A percentile compares a stretch with the other conserved stretches of the same genome.
Evolutionary conservation across 30 jellyfish, hydroid and myxozoan species (phyloP).

Genomic region (Catostylus mosaicus): DNA sequence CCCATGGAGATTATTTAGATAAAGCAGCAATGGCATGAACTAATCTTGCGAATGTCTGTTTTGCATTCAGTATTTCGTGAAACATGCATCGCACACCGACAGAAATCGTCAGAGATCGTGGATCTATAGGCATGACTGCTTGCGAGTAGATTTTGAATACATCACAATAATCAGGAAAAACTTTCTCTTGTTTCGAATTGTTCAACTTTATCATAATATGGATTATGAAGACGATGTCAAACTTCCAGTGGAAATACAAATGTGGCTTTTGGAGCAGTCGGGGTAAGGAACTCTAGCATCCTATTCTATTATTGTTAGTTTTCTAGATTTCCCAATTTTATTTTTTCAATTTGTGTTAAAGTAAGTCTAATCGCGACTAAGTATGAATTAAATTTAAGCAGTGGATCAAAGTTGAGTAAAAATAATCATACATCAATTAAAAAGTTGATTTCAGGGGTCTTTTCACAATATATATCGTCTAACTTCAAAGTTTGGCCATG

Average conservation of each 20-base stretch:
- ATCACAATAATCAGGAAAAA: too few relatives aligned
- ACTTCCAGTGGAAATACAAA: conserved; percentile 71
- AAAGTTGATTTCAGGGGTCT: too few relatives aligned
- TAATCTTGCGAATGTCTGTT: background rate
- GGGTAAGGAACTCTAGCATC: conserved; percentile 47
- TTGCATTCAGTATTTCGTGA: background rate
- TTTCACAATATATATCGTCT: too few relatives aligned
- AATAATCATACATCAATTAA: too few relatives aligned
- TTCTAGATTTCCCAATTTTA: background rate
- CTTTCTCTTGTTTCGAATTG: too few relatives aligned
- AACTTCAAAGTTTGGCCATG: too few relatives aligned
- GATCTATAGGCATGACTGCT: too few relatives aligned
- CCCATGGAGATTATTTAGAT: background rate
- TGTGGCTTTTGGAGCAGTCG: conserved; percentile 84
- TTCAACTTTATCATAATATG: background rate
- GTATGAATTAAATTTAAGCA: background rate
- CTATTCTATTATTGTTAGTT: background rate
- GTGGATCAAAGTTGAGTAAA: too few relatives aligned
- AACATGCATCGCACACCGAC: too few relatives aligned
- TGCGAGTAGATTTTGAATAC: too few relatives aligned
- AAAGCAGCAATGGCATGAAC: background rate
- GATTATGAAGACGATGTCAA: conserved; percentile 40
- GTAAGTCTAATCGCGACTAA: background rate
- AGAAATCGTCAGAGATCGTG: too few relatives aligned
- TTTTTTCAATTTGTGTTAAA: background rate